Percentiles rank a stretch among this genome's conserved stretches.
phyloP scores from a whole-genome alignment of 64 coral and sea anemone species.

The Actinia equina region DNA sequence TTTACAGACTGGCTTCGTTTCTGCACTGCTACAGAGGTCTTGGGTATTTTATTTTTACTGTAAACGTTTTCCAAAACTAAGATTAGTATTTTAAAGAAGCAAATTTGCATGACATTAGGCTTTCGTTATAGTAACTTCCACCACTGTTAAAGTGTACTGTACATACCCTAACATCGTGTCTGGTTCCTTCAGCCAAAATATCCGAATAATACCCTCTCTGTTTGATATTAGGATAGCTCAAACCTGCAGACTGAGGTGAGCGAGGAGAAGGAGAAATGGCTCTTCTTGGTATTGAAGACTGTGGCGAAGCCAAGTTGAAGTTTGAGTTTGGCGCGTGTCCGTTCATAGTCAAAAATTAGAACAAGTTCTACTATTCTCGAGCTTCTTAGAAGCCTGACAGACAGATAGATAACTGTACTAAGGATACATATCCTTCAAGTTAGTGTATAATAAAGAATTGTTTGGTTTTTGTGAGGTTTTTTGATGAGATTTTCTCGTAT shows the following conservation, averaged over 20 bases:
- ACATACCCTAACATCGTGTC: conserved; percentile 76
- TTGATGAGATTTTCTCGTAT: not conserved
- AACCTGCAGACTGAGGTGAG: conserved; percentile 66
- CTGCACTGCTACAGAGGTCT: not conserved
- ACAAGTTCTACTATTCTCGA: conserved; percentile 5
- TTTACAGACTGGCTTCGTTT: not conserved
- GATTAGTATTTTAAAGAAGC: no score
- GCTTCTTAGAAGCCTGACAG: not conserved
- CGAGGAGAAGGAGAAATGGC: conserved; percentile 56
- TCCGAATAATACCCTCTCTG: conserved; percentile 98
- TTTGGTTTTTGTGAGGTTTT: not conserved
- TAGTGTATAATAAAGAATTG: not conserved
- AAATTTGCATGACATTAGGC: not conserved
- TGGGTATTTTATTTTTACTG: not conserved
- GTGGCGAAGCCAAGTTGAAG: conserved; percentile 25
- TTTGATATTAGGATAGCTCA: conserved; percentile 77
- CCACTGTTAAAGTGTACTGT: not conserved
- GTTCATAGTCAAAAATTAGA: conserved; percentile 61
- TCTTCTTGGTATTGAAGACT: conserved; percentile 3
- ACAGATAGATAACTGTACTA: not conserved
- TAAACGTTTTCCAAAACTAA: not conserved
- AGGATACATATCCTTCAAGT: not conserved
- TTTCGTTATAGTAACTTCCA: not conserved
- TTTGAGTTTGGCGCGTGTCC: conserved; percentile 70
- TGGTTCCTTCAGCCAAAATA: conserved; percentile 80